Percentiles rank a stretch among this genome's conserved stretches.
These are phyloP conservation scores for Leistus spinibarbis DNA, from an alignment of 2,888 invertebrate genomes.

Conservation along the genomic window DNA sequence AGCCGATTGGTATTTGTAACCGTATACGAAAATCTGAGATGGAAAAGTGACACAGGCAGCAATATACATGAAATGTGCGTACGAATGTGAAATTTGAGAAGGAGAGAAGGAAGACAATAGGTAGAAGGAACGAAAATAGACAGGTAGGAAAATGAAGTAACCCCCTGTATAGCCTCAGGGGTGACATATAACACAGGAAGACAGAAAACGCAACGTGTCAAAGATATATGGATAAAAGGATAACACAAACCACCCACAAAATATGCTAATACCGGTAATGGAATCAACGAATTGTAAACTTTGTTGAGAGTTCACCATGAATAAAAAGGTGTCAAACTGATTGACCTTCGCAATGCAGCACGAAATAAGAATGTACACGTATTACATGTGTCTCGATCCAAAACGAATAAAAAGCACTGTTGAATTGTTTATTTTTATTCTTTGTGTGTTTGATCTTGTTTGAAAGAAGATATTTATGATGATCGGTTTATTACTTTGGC, in stretches of 20 bases:
- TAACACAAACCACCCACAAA: not conserved
- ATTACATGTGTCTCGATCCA: not conserved
- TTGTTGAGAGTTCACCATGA: not conserved
- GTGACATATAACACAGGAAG: not conserved
- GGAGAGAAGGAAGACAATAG: not conserved
- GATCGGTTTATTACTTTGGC: conserved; percentile 8
- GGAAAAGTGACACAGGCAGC: not conserved
- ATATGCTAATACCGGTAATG: conserved; percentile 6
- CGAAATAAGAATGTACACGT: not conserved
- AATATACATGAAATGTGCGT: not conserved
- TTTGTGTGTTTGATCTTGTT: not conserved
- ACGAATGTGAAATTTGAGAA: not conserved
- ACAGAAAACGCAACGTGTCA: not conserved
- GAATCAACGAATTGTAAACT: conserved; percentile 13
- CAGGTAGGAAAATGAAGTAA: not conserved
- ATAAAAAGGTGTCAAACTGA: conserved; percentile 11
- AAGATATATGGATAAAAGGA: not conserved
- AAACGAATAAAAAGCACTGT: not conserved
- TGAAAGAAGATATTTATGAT: conserved; percentile 5
- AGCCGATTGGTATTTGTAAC: not conserved
- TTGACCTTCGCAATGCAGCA: not conserved
- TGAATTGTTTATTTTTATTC: not conserved
- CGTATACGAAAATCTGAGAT: not conserved
- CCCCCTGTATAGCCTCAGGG: not conserved
- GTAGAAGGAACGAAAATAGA: not conserved